These are phyloP conservation scores for Amyelois transitella DNA, from an alignment of 1,140 invertebrate species.

Conservation along the genomic window DNA sequence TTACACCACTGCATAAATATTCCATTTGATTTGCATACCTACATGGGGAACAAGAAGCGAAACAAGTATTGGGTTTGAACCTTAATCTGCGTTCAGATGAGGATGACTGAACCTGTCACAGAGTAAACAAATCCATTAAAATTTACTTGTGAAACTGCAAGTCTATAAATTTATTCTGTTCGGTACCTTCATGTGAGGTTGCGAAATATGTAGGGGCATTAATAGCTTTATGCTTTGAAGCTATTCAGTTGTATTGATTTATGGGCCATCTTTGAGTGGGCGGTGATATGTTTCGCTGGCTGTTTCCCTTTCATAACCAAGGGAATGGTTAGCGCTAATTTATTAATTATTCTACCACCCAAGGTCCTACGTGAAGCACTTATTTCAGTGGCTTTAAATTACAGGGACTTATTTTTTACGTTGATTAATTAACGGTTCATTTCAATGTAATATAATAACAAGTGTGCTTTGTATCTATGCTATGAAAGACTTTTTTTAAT, in stretches of 20 bases:
- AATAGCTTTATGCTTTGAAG: constrained; percentile 22
- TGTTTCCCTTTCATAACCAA: constrained; percentile 4
- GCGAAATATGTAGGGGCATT: constrained; percentile 5
- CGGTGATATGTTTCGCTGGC: constrained; percentile 26
- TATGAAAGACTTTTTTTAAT: too few species aligned
- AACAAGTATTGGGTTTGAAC: constrained; percentile 25
- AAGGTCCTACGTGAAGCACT: background rate
- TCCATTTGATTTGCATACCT: constrained; percentile 49
- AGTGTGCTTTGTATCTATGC: too few species aligned
- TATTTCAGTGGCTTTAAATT: background rate
- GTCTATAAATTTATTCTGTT: background rate
- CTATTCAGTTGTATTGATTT: constrained; percentile 46
- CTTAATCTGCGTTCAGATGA: constrained; percentile 16
- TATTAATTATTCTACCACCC: constrained; percentile 14
- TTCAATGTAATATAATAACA: too few species aligned
- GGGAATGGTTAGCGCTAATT: constrained; percentile 16
- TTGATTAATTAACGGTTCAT: background rate
- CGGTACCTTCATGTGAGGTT: constrained; percentile 1
- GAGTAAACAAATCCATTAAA: constrained; percentile 7
- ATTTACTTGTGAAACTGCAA: background rate
- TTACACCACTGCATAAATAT: constrained; percentile 50
- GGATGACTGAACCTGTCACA: constrained; percentile 8
- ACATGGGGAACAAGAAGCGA: constrained; percentile 21
- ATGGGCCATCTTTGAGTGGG: constrained; percentile 31
- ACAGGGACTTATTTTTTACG: background rate